Base-by-base conservation (phyloP, 2,797 vertebrate species). In the Gephyroberyx darwinii region DNA sequence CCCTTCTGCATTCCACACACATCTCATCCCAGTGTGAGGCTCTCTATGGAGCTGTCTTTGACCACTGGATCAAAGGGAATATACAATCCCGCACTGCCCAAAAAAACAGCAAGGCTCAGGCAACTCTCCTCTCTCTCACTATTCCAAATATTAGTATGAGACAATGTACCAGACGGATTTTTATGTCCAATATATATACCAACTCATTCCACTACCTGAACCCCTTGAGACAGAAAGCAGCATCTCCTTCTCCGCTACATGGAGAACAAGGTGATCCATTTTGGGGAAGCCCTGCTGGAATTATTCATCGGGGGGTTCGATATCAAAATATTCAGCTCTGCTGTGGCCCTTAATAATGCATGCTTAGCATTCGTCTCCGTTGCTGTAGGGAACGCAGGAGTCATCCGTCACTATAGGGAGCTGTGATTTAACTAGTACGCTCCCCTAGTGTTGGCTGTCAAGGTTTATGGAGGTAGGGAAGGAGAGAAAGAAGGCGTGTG, bases 21-120 rank as follows among this genome's bases (percentile, higher is more conserved):
- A 65, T 69, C 79, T 80, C 83, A 83, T 85, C 81, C 77, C 81
- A 80, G 79, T 76, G 26, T 57, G 73, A 84, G 63, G 61, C 84
- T 86, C 90, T 90, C 86, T 31, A 13, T n/a, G 83, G 84, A 87
- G 75, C 69, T 33, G 48, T 77, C 82, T 93, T 89, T 89, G 90
- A 91, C 91, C 89, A 68, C 57, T 13, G 48, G 80, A 93, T 93
- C 90, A 93, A 93, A 93, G 81, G 74, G 92, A 93, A 93, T 92
- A 84, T 56, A 72, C 80, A 81, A 93, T 92, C 54, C 60, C 43
- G 51, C 47, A 19, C 81, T 60, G 69, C 80, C 85, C 80, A 85
- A 86, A 88, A 75, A 2, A 26, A 26, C 63, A 85, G 79, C 16
- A 19, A 19, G 8, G 55, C 80, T 58, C 74, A 17, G 65, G 41